Percentiles rank a stretch among this genome's conserved stretches.
These are phyloP conservation scores for Porites cylindrica DNA, from an alignment of 92 coral and sea anemone genomes.

Conservation along the genomic window DNA sequence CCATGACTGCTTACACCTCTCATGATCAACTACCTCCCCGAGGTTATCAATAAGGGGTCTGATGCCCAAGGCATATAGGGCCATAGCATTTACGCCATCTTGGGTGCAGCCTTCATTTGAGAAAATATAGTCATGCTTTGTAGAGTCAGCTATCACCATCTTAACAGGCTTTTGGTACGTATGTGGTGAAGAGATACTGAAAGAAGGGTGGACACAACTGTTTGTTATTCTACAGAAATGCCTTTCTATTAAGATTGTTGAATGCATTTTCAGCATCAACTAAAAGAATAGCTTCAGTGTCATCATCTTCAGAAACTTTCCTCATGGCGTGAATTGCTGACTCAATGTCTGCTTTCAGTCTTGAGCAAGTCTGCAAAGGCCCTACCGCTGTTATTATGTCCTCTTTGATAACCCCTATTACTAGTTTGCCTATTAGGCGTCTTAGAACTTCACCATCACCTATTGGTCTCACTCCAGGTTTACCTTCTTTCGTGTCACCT, in stretches of 20 bases:
- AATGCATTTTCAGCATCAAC: slow-evolving; percentile 43
- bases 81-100: slow-evolving; percentile 9
- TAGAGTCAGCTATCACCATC: slow-evolving; percentile 36
- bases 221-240: slow-evolving; percentile 33
- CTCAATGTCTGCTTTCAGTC: slow-evolving; percentile 15
- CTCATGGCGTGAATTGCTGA: slow-evolving; percentile 3
- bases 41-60: slow-evolving; percentile 35
- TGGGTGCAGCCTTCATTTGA: slow-evolving; percentile 12
- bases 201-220: slow-evolving; percentile 46
- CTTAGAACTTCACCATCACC: slow-evolving; percentile 55
- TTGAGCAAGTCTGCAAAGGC: slow-evolving; percentile 17
- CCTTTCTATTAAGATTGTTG: slow-evolving; percentile 51
- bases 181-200: neutral
- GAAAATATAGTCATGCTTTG: slow-evolving; percentile 19
- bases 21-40: slow-evolving; percentile 18
- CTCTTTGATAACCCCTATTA: slow-evolving; percentile 37
- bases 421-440: slow-evolving; percentile 46
- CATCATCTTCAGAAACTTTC: neutral
- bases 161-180: slow-evolving; percentile 18
- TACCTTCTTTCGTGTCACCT: slow-evolving; percentile 2
- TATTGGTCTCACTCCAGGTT: slow-evolving; percentile 44
- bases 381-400: slow-evolving; percentile 40
- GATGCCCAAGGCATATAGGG: slow-evolving; percentile 37
- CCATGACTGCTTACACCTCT: slow-evolving; percentile 9
- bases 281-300: slow-evolving; percentile 13